These are phyloP conservation scores for Xiphias gladius DNA, from an alignment of 2,113 vertebrate genomes.

Conservation along the genomic window DNA sequence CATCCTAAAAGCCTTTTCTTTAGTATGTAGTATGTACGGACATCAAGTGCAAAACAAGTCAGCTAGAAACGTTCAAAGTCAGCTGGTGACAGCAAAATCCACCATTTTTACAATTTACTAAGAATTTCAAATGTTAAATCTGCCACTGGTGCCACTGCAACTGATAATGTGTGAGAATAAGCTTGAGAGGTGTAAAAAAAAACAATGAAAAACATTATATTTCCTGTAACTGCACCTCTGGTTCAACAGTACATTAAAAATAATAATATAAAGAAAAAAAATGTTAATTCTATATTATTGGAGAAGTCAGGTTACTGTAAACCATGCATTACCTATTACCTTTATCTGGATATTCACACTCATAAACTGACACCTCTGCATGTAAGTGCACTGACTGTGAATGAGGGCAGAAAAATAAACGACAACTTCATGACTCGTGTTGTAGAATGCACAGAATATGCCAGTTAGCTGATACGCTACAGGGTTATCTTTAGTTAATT, in stretches of 20 bases:
- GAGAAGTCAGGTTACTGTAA: not conserved
- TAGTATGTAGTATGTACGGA: too few relatives aligned
- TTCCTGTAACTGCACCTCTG: not conserved
- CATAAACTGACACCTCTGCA: not conserved
- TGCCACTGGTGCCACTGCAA: not conserved
- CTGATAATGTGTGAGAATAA: not conserved
- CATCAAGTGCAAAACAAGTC: too few relatives aligned
- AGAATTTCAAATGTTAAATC: not conserved
- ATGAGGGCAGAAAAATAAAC: slow-evolving; percentile 18
- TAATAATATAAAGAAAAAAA: not conserved
- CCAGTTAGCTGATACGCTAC: slow-evolving; percentile 6
- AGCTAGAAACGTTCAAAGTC: too few relatives aligned
- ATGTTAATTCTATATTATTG: not conserved
- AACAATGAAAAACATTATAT: too few relatives aligned
- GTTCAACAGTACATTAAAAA: not conserved
- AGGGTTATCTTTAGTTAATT: slow-evolving; percentile 69
- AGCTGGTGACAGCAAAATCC: not conserved
- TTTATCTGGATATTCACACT: not conserved
- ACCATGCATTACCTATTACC: not conserved
- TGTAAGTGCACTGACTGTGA: not conserved
- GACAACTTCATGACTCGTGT: not conserved
- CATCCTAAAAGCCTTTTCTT: not conserved
- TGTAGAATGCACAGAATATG: not conserved
- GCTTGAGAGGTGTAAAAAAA: too few relatives aligned
- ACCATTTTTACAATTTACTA: not conserved